Percentiles rank a stretch among this genome's conserved stretches.
phyloP scores from a whole-genome alignment of 1,140 invertebrate species.

The Monomorium pharaonis region DNA sequence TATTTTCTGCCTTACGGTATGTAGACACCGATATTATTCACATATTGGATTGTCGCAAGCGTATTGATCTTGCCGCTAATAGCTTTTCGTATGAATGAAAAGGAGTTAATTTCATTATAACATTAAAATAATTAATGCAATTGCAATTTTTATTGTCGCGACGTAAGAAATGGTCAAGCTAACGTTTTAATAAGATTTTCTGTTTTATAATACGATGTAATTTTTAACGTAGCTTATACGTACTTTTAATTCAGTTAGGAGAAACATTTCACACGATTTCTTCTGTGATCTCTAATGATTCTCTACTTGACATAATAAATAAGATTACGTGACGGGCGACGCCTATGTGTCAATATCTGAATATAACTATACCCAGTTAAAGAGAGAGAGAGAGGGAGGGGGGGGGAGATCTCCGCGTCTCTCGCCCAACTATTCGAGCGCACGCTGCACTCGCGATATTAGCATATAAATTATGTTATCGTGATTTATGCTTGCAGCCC shows the following conservation, averaged over 20 bases:
- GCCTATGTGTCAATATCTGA: conserved; percentile 39
- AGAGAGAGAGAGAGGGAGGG: neutral
- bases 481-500: conserved; percentile 80
- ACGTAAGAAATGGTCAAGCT: neutral
- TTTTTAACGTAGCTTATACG: neutral
- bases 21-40: neutral
- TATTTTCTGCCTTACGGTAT: neutral
- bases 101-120: neutral
- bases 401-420: conserved; percentile 3
- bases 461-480: conserved; percentile 84
- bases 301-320: neutral
- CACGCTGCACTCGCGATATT: conserved; percentile 73
- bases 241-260: neutral
- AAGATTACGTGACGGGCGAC: neutral
- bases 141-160: neutral
- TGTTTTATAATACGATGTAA: neutral
- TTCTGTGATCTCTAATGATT: neutral
- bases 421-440: conserved; percentile 52
- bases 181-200: neutral
- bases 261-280: neutral
- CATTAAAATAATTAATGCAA: neutral
- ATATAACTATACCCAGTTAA: conserved; percentile 51
- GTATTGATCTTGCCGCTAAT: neutral
- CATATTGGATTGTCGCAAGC: neutral
- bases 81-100: no score